phyloP scores from a whole-genome alignment of 2,113 vertebrate genomes.

The Alaudala cheleensis region DNA sequence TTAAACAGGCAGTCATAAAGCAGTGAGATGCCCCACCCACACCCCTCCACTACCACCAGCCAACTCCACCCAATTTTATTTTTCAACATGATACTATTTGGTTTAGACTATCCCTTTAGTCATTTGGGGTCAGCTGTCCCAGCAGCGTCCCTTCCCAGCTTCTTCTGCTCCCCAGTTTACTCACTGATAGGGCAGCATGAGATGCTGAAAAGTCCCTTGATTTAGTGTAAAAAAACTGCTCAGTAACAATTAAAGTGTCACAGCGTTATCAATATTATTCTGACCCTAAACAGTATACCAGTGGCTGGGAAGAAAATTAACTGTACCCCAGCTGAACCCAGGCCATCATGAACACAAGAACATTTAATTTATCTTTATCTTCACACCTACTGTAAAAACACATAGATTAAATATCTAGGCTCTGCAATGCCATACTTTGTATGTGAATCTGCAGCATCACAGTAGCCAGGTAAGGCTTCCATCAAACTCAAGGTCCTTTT shows the following conservation, averaged over 20 bases:
- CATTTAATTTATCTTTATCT: not conserved
- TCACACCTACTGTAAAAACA: not conserved
- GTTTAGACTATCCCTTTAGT: not conserved
- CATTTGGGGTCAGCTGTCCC: not conserved
- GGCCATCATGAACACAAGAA: not conserved
- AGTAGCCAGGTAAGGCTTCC: not conserved
- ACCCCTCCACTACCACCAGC: not conserved
- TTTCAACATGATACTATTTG: not conserved
- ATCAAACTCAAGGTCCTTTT: not conserved
- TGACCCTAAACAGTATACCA: not conserved
- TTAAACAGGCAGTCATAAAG: not conserved
- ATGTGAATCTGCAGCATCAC: not conserved
- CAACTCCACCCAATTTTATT: not conserved
- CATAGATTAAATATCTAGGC: not conserved
- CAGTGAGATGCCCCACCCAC: not conserved
- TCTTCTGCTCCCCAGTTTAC: not conserved
- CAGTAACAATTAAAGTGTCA: not conserved
- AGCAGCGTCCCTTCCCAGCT: not conserved
- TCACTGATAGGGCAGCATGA: rapidly evolving
- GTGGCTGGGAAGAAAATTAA: not conserved
- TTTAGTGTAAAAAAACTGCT: not conserved
- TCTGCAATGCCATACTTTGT: not conserved
- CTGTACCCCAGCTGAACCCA: not conserved
- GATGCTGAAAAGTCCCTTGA: not conserved
- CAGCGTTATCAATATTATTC: not conserved